Evolutionary conservation across 2,888 invertebrate genomes (phyloP), one percentile per base, ranked within the genome.

Genomic region (Macropis europaea): DNA sequence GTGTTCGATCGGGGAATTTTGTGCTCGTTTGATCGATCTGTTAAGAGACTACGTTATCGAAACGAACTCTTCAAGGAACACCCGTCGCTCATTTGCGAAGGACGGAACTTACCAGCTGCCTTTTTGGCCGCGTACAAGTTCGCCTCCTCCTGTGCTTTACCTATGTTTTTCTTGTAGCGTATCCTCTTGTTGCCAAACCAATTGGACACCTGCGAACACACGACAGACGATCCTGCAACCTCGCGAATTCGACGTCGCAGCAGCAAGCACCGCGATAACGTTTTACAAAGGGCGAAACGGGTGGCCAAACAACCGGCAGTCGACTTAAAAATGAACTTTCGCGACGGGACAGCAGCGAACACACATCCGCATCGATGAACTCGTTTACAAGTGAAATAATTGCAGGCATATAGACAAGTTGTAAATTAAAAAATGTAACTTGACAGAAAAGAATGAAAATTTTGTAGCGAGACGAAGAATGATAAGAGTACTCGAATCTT

Each of bases 161-260:
- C 99, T 84, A 99, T 99, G 92, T 99, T 99, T 93, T 99, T 99
- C 95, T 99, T 99, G 93, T 99, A 99, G 87, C 99, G 95, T 92
- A 99, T 99, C 89, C 99, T 95, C 91, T 99, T 99, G 92, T 99
- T 99, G 84, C 99, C 99, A 90, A 99, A 99, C 99, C 99, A 99
- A 93, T 99, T 99, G 83, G 98, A 99, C 76, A 99, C 98, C 96
- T 89, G 53, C 6, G 24, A 61, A 40, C 47, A 3, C 7, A 60
- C 26, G 42, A 42, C 2, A 28, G 48, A 34, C 13, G 2, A 45
- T 48, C 6, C 19, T 56, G 34, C 26, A 47, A 26, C 9, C n/a
- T 53, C 38, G 38, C 40, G 43, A 43, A 24, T 43, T 17, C 15
- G n/a, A 4, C 36, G 30, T 30, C 11, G 6, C 28, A 28, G 4